These are phyloP conservation scores for Hippopotamus amphibius DNA, from an alignment of 2,113 vertebrate genomes.

Conservation along the genomic window DNA sequence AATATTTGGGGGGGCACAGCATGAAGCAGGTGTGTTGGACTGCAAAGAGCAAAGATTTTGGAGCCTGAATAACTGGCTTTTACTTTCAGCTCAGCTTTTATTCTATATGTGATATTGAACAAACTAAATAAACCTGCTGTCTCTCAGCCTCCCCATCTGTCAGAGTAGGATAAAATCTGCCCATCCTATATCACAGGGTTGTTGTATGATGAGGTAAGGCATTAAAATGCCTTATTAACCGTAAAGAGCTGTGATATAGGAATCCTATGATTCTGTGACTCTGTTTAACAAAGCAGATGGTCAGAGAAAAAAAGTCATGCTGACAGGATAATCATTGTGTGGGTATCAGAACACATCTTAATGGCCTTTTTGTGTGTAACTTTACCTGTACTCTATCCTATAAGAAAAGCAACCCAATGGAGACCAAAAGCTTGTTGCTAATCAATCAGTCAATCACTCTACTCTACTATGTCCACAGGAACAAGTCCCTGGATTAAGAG, in stretches of 20 bases:
- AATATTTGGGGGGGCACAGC: not conserved
- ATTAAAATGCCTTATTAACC: not conserved
- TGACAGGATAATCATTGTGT: not conserved
- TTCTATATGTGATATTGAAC: not conserved
- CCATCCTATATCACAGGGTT: not conserved
- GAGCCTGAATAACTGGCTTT: not conserved
- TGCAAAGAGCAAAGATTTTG: not conserved
- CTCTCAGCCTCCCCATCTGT: not conserved
- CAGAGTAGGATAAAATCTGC: not conserved
- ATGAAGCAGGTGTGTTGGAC: not conserved
- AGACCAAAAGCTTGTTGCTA: not conserved
- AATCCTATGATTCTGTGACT: conserved; percentile 9
- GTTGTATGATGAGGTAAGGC: not conserved
- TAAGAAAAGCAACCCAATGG: not conserved
- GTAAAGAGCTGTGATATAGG: not conserved
- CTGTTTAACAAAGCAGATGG: not conserved
- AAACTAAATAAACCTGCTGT: not conserved
- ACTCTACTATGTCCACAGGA: not conserved
- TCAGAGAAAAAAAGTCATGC: not conserved
- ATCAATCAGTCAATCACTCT: not conserved
- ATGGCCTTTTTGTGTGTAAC: not conserved
- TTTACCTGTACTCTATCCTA: not conserved
- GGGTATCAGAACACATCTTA: not conserved
- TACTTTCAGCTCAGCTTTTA: not conserved
- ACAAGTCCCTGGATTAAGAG: not conserved